Evolutionary conservation across 2,888 invertebrate genomes (phyloP).

Genomic region (Oxytorus armatus): DNA sequence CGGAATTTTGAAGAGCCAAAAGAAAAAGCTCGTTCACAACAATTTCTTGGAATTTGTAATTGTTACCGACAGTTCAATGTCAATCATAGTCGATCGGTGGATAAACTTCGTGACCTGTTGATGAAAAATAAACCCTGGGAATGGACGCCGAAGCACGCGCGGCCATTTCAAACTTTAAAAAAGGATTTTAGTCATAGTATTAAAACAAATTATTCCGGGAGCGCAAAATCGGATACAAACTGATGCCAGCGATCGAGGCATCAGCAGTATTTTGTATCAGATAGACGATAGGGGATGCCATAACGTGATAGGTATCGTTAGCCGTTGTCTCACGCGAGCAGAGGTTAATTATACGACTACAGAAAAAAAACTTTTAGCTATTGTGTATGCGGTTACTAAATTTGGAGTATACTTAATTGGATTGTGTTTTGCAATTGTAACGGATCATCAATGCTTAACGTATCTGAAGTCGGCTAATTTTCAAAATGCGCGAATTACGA

Average conservation of each 20-base stretch:
- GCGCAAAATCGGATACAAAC: not conserved
- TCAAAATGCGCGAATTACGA: not conserved
- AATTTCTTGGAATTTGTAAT: slow-evolving; percentile 69
- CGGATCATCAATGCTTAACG: no score
- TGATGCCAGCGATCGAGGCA: not conserved
- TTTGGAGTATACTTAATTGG: not conserved
- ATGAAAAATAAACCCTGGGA: not conserved
- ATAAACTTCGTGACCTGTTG: slow-evolving; percentile 51
- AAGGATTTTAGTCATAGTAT: not conserved
- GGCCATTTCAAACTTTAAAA: not conserved
- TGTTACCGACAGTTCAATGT: slow-evolving; percentile 65
- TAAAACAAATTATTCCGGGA: not conserved
- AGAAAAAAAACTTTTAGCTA: not conserved
- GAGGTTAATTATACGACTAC: slow-evolving; percentile 10
- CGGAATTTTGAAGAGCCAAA: not conserved
- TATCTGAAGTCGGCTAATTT: no score
- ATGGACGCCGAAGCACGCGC: not conserved
- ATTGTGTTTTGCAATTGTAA: no score
- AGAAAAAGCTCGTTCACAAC: slow-evolving; percentile 58
- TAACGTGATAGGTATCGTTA: not conserved
- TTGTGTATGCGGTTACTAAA: not conserved
- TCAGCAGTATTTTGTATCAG: not conserved
- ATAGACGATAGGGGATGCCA: not conserved
- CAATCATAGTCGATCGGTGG: slow-evolving; percentile 49
- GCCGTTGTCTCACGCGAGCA: not conserved